Conservation (phyloP, 2,113 vertebrate species). For the Panthera uncia region DNA sequence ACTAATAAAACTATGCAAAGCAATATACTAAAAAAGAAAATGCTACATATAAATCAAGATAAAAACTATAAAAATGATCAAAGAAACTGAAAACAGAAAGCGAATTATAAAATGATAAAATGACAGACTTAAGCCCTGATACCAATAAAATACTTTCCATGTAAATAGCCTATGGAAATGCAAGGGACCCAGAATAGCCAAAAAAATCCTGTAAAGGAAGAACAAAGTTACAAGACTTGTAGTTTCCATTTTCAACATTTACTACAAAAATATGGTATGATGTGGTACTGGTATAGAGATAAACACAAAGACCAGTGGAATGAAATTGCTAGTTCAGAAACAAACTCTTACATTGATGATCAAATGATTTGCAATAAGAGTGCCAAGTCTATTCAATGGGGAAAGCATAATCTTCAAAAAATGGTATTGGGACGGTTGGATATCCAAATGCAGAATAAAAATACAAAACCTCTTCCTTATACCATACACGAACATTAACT, state of each 20-base stretch:
- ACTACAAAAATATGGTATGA: background rate
- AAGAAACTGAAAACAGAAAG: background rate
- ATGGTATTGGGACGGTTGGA: background rate
- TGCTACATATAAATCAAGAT: background rate
- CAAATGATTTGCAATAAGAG: background rate
- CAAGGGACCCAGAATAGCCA: background rate
- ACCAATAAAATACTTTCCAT: background rate
- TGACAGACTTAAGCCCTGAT: background rate
- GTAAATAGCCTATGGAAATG: background rate
- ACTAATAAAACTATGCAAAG: background rate
- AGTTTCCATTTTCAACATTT: background rate
- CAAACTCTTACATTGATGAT: background rate
- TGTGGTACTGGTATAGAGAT: background rate
- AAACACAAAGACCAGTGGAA: background rate
- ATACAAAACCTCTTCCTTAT: background rate
- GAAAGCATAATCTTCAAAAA: background rate
- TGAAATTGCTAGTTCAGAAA: background rate
- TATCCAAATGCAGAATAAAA: background rate
- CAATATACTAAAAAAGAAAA: background rate
- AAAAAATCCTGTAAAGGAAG: background rate
- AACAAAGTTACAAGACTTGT: background rate
- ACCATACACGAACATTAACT: background rate
- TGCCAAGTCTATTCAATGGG: background rate
- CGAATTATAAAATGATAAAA: background rate
- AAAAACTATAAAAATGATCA: background rate